These are phyloP conservation scores for Drosophila dunni DNA, from an alignment of 1,140 invertebrate genomes.

Conservation along the genomic window DNA sequence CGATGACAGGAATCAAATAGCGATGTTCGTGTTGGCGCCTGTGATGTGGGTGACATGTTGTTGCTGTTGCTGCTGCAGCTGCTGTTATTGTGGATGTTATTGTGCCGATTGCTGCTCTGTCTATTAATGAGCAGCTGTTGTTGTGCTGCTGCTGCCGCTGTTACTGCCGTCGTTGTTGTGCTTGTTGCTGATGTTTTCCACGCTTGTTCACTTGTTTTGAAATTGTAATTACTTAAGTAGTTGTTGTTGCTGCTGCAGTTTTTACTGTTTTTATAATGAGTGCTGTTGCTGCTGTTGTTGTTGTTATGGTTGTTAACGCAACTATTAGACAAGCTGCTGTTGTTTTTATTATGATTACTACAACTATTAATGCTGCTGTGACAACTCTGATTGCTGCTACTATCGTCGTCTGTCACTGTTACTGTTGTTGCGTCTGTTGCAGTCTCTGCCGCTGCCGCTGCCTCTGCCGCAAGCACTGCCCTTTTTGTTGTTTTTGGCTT, in stretches of 20 bases:
- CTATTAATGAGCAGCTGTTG: conserved; percentile 65
- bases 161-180: conserved; percentile 10
- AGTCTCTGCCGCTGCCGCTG: conserved; percentile 2
- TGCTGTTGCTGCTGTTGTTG: conserved; percentile 33
- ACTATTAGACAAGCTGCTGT: conserved; percentile 71
- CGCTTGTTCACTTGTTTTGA: conserved; percentile 75
- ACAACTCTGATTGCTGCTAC: conserved; percentile 45
- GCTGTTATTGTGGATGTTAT: conserved; percentile 25
- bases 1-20: conserved; percentile 89
- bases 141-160: conserved; percentile 46
- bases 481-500: conserved; percentile 63
- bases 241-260: conserved; percentile 66
- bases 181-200: conserved; percentile 64
- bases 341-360: conserved; percentile 47
- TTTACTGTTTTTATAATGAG: conserved; percentile 79
- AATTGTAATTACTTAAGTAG: conserved; percentile 78
- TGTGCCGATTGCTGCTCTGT: conserved; percentile 33
- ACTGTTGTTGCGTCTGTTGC: neutral
- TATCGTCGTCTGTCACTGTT: conserved; percentile 52
- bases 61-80: conserved; percentile 36
- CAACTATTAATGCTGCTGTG: conserved; percentile 65
- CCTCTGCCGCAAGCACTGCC: neutral
- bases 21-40: conserved; percentile 86
- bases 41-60: conserved; percentile 82
- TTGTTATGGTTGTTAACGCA: conserved; percentile 73